A percentile compares a stretch with the other conserved stretches of the same genome.
Evolutionary conservation across 2,113 vertebrate genomes (phyloP).

Genomic region (Tonatia bakeri): DNA sequence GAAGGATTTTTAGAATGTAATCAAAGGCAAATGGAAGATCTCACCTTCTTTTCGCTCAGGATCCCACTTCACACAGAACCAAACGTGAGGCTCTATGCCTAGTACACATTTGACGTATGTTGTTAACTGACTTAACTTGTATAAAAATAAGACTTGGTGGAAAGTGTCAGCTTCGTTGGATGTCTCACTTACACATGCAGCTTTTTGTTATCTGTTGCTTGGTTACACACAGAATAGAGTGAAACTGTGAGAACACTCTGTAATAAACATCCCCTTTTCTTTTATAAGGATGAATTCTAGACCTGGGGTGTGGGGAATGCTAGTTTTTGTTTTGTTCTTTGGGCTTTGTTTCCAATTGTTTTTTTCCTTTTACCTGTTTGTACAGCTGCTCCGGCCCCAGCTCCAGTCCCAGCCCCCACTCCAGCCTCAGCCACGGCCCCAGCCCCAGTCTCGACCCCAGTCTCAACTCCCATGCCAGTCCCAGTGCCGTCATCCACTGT

Average conservation of each 20-base stretch:
- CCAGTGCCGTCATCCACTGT: slow-evolving; percentile 68
- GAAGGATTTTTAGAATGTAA: neutral
- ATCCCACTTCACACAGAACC: neutral
- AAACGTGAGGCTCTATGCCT: neutral
- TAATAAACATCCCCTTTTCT: slow-evolving; percentile 39
- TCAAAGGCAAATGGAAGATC: neutral
- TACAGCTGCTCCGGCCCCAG: slow-evolving; percentile 56
- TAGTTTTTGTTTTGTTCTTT: slow-evolving; percentile 43
- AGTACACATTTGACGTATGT: neutral
- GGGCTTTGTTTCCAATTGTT: slow-evolving; percentile 45
- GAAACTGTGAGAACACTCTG: slow-evolving; percentile 43
- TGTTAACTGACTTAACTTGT: slow-evolving; percentile 11
- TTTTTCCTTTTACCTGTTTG: slow-evolving; percentile 64
- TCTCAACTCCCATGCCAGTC: slow-evolving; percentile 36
- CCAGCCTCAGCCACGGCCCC: neutral
- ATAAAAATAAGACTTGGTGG: neutral
- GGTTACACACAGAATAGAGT: slow-evolving; percentile 49
- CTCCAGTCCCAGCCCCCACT: slow-evolving; percentile 65
- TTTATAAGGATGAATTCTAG: slow-evolving; percentile 5
- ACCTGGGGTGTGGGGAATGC: neutral
- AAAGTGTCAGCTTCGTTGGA: neutral
- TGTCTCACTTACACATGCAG: neutral
- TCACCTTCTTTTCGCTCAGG: neutral
- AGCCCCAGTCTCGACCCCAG: neutral
- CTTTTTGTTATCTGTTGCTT: slow-evolving; percentile 53